Conservation (phyloP, 2,888 invertebrate genomes). For the Azorinus chamasolen region DNA sequence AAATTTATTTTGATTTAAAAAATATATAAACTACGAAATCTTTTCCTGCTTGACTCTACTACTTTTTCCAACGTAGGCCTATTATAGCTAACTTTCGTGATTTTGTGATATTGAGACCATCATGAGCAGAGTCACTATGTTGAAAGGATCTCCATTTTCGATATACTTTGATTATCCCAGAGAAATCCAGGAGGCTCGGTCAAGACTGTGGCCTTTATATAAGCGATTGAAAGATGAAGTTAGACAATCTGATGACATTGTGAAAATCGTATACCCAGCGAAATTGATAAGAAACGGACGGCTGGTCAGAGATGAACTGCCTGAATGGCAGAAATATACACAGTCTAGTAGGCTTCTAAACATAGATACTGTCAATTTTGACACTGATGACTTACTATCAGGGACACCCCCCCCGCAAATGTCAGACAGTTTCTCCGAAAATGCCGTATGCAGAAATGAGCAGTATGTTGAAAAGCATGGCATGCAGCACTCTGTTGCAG, state of each 20-base stretch:
- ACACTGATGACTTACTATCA: too few species aligned
- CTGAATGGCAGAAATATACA: background rate
- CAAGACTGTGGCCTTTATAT: conserved; percentile 4
- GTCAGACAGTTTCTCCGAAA: too few species aligned
- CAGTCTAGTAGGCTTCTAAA: too few species aligned
- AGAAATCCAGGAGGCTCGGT: conserved; percentile 21
- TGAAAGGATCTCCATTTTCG: conserved; percentile 18
- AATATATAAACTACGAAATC: too few species aligned
- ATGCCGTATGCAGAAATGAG: too few species aligned
- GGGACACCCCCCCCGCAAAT: too few species aligned
- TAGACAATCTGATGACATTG: background rate
- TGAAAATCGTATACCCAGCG: conserved; percentile 12
- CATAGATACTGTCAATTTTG: too few species aligned
- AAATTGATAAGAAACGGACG: background rate
- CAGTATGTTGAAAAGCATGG: too few species aligned
- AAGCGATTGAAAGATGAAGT: too few species aligned
- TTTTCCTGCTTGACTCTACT: too few species aligned
- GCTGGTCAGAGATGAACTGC: conserved; percentile 2
- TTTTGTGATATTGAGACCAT: conserved; percentile 21
- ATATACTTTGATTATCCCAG: conserved; percentile 22
- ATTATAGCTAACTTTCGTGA: conserved; percentile 25
- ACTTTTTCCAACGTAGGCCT: conserved; percentile 2
- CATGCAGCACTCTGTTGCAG: too few species aligned
- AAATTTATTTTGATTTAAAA: too few species aligned
- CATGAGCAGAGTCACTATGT: conserved; percentile 22